Base-by-base conservation (phyloP, 2,113 vertebrate genomes). In the Hyaena hyaena region DNA sequence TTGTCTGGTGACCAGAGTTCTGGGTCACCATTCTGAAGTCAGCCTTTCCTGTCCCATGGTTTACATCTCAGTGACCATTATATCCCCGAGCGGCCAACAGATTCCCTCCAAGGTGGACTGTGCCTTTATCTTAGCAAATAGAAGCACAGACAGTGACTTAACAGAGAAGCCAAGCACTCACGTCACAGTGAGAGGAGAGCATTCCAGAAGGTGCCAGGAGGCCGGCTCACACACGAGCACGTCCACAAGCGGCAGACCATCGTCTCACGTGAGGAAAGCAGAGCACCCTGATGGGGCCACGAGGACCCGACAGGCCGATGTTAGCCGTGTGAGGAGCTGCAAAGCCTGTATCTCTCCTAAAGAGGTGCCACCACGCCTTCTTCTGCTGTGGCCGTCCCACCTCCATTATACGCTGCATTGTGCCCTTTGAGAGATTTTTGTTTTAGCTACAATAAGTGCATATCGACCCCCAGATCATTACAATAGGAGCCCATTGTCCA, bases 211-310 rank as follows among this genome's bases (percentile, higher is more conserved):
- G 28, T 0, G 2, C 26, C 4, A 2, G 7, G 58, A 35, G 77
- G 1, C 73, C 33, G 61, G 74, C 24, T 9, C 65, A 0, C 43
- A 5, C 1, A 5, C 1, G 0, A 5, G 23, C 79, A 24, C 5
- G 0, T 21, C 63, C 58, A 15, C 73, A 5, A 23, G 28, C 7
- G 12, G 79, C 65, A 24, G 55, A 21, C 2, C 16, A 4, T 1
- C 17, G 0, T 8, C 15, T 4, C 0, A 12, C 45, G 4, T 3
- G n/a, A 7, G 26, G 55, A 35, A 35, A n/a, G 43, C 28, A 16
- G 39, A 61, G 48, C 5, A 0, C 33, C 11, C 0, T 5, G 26
- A 33, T 1, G 7, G 12, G 15, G 53, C 61, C 21, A 11, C 10
- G 1, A 0, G 48, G 65, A 2, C 21, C 11, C 14, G 16, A n/a